Evolutionary conservation across 2,113 vertebrate species (phyloP).

Genomic region (Hyaena hyaena): DNA sequence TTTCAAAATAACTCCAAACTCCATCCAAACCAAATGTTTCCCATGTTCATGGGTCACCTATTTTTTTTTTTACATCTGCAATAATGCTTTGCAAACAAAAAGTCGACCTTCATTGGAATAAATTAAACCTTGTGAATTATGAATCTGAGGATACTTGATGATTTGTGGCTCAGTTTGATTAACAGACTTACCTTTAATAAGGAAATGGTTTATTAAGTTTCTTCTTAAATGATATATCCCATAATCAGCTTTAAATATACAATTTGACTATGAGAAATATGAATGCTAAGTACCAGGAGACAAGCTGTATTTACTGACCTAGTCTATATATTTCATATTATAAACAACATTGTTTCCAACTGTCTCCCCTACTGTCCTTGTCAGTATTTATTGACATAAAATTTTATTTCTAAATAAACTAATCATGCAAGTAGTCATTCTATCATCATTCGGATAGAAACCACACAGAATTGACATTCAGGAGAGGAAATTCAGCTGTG

Average conservation of each 20-base stretch:
- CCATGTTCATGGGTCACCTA: background rate
- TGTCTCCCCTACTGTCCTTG: background rate
- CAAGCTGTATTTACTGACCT: background rate
- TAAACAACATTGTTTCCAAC: slow-evolving; percentile 45
- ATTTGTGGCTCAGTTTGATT: background rate
- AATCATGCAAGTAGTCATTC: slow-evolving; percentile 29
- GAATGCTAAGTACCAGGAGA: slow-evolving; percentile 23
- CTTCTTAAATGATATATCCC: slow-evolving; percentile 33
- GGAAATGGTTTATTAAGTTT: slow-evolving; percentile 36
- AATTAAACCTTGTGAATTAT: background rate
- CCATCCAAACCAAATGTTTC: background rate
- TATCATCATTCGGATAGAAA: background rate
- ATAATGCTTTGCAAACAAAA: slow-evolving; percentile 44
- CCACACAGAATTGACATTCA: slow-evolving; percentile 18
- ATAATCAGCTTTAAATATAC: background rate
- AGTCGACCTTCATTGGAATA: background rate
- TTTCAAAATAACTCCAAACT: slow-evolving; percentile 51
- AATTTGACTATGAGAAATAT: slow-evolving; percentile 23
- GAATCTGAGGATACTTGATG: background rate
- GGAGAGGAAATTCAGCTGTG: slow-evolving; percentile 35
- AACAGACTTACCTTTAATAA: slow-evolving; percentile 42
- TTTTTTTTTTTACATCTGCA: background rate
- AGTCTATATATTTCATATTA: background rate
- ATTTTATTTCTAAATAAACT: slow-evolving; percentile 58
- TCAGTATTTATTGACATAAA: slow-evolving; percentile 36